Base-by-base conservation (phyloP, 2,113 vertebrate genomes). In the Xiphophorus hellerii region DNA sequence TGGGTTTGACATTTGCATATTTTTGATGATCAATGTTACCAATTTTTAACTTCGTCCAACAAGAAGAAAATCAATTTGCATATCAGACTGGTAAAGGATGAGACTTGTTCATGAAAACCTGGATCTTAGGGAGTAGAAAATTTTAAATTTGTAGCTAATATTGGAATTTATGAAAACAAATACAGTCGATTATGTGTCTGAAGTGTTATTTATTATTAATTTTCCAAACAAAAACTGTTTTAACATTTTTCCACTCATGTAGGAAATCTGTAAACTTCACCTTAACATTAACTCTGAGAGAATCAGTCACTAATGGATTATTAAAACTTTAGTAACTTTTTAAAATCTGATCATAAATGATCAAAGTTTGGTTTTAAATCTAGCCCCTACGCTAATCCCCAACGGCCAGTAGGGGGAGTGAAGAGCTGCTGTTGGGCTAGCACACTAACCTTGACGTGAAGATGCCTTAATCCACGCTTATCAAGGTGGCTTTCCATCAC, bases 341-440 rank as follows among this genome's bases (percentile, higher is more conserved):
- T 20, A 33, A 54, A 70, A 25, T 27, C 31, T 31, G 4, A 65
- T 27, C 2, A 65, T 3, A 60, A 2, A 2, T 22, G 48, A 51
- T 58, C 25, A 58, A 69, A 80, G n/a, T 58, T 7, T 25, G 20
- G 20, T 5, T 10, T 28, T 28, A 33, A 58, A 25, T 54, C 17
- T 30, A 12, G 6, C 14, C 30, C 11, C 5, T 51, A 29, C 27
- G 15, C 15, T 67, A 1, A 31, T 42, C 60, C 54, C 61, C 62
- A 31, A 14, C 27, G 14, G 69, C 82, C 79, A 90, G 61, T n/a
- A 88, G 86, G 72, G 84, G 86, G 81, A 80, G 75, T 68, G 28
- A 78, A 66, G 62, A 6, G 22, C 9, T 54, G 60, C 29, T 33
- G 37, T 58, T 29, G 12, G 8, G 5, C 7, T 25, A 72, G 25